A percentile compares a stretch with the other conserved stretches of the same genome.
These are phyloP conservation scores for Cyanocitta stelleri DNA, from an alignment of 2,113 vertebrate species.

Conservation along the genomic window DNA sequence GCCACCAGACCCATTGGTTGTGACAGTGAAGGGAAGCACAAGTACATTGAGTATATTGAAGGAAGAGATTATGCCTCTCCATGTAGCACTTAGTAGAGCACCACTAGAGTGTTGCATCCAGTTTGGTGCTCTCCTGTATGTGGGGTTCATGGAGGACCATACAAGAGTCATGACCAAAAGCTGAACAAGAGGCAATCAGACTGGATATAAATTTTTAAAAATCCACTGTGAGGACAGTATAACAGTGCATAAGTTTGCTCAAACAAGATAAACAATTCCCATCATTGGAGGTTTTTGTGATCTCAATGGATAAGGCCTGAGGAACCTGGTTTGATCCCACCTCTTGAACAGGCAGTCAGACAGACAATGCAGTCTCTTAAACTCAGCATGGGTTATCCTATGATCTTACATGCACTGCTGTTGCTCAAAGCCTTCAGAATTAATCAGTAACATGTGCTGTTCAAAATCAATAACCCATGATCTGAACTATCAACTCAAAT, in stretches of 20 bases:
- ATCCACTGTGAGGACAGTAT: background rate
- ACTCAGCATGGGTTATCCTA: background rate
- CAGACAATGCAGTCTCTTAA: background rate
- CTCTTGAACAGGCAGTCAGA: background rate
- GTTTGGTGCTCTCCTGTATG: accelerated
- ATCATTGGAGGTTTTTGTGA: background rate
- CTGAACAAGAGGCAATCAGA: background rate
- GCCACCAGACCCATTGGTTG: background rate
- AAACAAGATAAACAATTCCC: background rate
- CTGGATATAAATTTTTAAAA: background rate
- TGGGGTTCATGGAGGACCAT: too few relatives aligned
- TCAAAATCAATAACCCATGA: background rate
- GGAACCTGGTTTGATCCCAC: background rate
- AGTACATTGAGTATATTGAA: background rate
- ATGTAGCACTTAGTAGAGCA: background rate
- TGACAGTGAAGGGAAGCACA: accelerated
- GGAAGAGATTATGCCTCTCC: background rate
- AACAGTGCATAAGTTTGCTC: background rate
- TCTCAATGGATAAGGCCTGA: background rate
- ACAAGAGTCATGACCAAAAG: background rate
- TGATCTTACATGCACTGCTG: background rate
- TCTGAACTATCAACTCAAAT: background rate
- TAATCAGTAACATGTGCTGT: background rate
- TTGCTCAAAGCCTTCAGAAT: background rate
- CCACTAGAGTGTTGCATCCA: too few relatives aligned